Evolutionary conservation across 2,888 invertebrate species (phyloP).

Genomic region (Quadroppia sp.): DNA sequence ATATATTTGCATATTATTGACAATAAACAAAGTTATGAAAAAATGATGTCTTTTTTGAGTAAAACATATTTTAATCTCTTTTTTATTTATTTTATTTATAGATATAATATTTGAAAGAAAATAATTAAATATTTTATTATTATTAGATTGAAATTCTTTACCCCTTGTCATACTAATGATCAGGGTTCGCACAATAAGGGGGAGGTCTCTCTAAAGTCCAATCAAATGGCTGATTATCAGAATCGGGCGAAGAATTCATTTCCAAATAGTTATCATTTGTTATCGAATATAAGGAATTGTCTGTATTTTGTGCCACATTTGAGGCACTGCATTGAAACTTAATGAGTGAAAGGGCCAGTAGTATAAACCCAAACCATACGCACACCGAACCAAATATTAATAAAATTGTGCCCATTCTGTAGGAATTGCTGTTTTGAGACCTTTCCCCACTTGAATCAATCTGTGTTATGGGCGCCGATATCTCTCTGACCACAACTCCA

Average conservation of each 20-base stretch:
- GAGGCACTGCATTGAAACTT: background rate
- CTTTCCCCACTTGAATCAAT: background rate
- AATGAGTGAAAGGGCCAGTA: background rate
- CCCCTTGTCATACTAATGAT: too few relatives aligned
- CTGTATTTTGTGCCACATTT: background rate
- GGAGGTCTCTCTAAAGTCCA: constrained; percentile 19
- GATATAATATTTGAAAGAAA: too few relatives aligned
- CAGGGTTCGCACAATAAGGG: background rate
- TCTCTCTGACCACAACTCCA: constrained; percentile 2
- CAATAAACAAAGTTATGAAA: too few relatives aligned
- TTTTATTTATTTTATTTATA: too few relatives aligned
- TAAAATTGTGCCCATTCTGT: background rate
- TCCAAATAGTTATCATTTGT: background rate
- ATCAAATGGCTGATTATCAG: background rate
- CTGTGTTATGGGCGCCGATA: background rate
- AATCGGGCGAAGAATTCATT: background rate
- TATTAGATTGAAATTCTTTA: too few relatives aligned
- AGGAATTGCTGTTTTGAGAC: background rate
- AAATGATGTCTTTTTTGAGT: too few relatives aligned
- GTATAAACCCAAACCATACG: constrained; percentile 12
- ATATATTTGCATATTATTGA: too few relatives aligned
- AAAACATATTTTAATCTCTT: too few relatives aligned
- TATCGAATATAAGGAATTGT: background rate
- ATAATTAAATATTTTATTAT: too few relatives aligned
- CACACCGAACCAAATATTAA: background rate